Percentiles rank a stretch among this genome's conserved stretches.
Evolutionary conservation across 2,888 invertebrate genomes (phyloP).

Genomic region (Anodontia alba): DNA sequence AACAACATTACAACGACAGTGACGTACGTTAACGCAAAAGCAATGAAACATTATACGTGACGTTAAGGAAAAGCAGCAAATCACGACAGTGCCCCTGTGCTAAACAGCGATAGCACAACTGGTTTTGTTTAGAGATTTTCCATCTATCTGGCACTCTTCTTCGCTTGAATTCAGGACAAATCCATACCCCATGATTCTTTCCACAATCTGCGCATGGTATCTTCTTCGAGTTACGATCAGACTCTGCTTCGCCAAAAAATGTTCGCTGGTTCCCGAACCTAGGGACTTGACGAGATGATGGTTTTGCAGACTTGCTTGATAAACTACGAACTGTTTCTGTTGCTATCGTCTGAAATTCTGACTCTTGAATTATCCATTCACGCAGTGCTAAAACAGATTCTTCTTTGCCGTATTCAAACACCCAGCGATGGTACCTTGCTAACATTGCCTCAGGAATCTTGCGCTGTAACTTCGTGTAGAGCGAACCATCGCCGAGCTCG

Average conservation of each 20-base stretch:
- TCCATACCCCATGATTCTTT: not conserved
- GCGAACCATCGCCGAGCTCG: too few species aligned
- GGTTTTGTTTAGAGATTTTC: not conserved
- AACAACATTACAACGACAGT: too few species aligned
- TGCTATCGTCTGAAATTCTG: not conserved
- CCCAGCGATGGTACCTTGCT: constrained; percentile 32
- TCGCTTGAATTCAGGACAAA: not conserved
- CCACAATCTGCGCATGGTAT: too few species aligned
- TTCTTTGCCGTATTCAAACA: too few species aligned
- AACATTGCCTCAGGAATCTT: constrained; percentile 43
- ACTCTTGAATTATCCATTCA: constrained; percentile 14
- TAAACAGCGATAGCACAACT: not conserved
- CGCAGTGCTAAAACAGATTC: constrained; percentile 24
- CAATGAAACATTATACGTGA: too few species aligned
- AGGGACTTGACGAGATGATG: not conserved
- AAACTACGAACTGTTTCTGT: not conserved
- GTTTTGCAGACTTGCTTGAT: not conserved
- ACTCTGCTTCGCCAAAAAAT: too few species aligned
- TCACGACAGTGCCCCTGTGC: not conserved
- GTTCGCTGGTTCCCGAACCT: too few species aligned
- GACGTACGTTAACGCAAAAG: too few species aligned
- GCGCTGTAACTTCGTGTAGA: constrained; percentile 28
- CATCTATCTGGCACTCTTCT: not conserved
- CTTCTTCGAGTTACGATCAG: too few species aligned
- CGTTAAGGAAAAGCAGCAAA: too few species aligned